Evolutionary conservation across 2,113 vertebrate genomes (phyloP), one percentile per base, ranked within the genome.

Genomic region (Chitala chitala): DNA sequence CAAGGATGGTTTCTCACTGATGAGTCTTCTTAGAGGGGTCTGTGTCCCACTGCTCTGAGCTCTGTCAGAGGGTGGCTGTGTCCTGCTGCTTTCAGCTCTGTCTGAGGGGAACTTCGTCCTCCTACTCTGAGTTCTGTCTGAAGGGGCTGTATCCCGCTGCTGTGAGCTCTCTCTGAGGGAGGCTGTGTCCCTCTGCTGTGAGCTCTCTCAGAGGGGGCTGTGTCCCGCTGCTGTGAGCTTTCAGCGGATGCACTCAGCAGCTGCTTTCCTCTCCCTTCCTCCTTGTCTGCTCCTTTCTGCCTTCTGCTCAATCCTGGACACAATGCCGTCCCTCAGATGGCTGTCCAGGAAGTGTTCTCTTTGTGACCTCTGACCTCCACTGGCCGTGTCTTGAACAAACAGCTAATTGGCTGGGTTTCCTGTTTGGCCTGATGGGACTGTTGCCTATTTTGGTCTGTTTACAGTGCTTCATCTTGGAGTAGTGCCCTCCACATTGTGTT

Each of bases 371-470:
- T 86, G 86, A 91, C 86, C 89, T 77, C 80, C 65, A 76, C 75
- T 78, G 84, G 75, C 86, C 65, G 80, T 76, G 81, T 82, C 88
- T 84, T 85, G 83, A 87, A 87, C 89, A 91, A 92, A 91, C 87
- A 89, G 83, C 86, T 89, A 88, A 90, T 91, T 92, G 89, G 81
- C 87, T 88, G 81, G 82, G 84, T 88, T 92, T 92, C 91, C 90
- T 92, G 90, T 92, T 92, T 90, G 87, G 89, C 84, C 87, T 86
- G 79, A 90, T 87, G 84, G 88, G 87, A 90, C 84, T 74, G 40
- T 72, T 8, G 78, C 87, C 87, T 90, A 89, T 90, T 91, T 90
- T 78, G 84, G 89, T 84, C 74, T 90, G 88, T 91, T 90, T 90
- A 90, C 86, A 86, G 78, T 75, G 70, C 36, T 38, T 24, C 64